Evolutionary conservation across 1,140 invertebrate genomes (phyloP).

Genomic region (Ceratina calcarata): DNA sequence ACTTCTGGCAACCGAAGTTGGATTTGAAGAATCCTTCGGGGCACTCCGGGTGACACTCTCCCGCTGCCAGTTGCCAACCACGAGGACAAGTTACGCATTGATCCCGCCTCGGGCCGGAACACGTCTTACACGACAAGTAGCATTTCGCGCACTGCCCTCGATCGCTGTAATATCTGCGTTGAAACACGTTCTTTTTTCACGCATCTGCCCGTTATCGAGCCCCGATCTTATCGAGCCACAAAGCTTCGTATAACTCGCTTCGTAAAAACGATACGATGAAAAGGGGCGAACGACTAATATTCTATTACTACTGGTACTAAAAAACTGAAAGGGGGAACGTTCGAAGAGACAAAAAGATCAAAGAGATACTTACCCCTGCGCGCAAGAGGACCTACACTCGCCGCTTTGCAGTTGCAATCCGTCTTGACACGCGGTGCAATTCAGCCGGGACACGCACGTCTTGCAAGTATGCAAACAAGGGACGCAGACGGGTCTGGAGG

Average conservation of each 20-base stretch:
- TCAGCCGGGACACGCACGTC: slow-evolving; percentile 87
- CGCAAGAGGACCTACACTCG: slow-evolving; percentile 88
- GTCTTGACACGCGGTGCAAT: slow-evolving; percentile 88
- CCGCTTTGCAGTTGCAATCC: slow-evolving; percentile 89
- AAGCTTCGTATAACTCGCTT: too few relatives aligned
- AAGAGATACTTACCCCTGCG: slow-evolving; percentile 79
- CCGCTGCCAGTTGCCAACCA: slow-evolving; percentile 88
- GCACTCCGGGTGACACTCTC: slow-evolving; percentile 91
- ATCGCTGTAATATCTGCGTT: slow-evolving; percentile 89
- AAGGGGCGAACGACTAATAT: too few relatives aligned
- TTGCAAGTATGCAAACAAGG: slow-evolving; percentile 90
- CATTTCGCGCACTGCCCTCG: slow-evolving; percentile 90
- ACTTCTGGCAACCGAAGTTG: slow-evolving; percentile 89
- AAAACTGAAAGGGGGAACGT: not conserved
- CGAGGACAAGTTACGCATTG: slow-evolving; percentile 91
- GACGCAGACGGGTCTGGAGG: slow-evolving; percentile 83
- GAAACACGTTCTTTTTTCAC: too few relatives aligned
- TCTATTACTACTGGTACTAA: too few relatives aligned
- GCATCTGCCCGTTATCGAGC: too few relatives aligned
- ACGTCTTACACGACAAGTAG: slow-evolving; percentile 91
- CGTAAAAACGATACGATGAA: too few relatives aligned
- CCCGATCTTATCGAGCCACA: too few relatives aligned
- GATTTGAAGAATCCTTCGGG: slow-evolving; percentile 91
- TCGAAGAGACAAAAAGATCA: too few relatives aligned
- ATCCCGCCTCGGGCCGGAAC: slow-evolving; percentile 88